phyloP scores from a whole-genome alignment of 2,113 vertebrate species.

The Embiotoca jacksoni region DNA sequence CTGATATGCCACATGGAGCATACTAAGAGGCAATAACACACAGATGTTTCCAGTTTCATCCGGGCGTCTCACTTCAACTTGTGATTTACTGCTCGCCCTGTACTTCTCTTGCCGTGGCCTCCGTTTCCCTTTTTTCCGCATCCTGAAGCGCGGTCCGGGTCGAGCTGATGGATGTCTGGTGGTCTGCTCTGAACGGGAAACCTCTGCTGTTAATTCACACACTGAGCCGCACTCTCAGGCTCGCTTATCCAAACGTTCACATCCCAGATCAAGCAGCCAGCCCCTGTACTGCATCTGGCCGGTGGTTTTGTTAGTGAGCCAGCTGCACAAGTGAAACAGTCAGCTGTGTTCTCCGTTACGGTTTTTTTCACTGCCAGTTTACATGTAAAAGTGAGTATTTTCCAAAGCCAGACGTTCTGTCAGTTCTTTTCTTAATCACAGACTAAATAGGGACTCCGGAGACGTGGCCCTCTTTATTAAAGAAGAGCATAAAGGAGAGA shows the following conservation, averaged over 20 bases:
- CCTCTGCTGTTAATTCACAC: slow-evolving; percentile 58
- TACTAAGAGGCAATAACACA: neutral
- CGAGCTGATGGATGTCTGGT: slow-evolving; percentile 37
- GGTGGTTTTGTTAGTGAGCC: neutral
- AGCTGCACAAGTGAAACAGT: slow-evolving; percentile 3
- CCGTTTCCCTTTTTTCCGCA: neutral
- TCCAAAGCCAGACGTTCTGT: neutral
- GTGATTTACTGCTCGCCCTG: neutral
- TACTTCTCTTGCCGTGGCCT: neutral
- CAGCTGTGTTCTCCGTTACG: slow-evolving; percentile 8
- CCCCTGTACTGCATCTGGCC: slow-evolving; percentile 7
- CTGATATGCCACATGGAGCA: slow-evolving; percentile 1
- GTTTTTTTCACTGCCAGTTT: neutral
- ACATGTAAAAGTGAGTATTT: no score
- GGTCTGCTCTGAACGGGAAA: slow-evolving; percentile 39
- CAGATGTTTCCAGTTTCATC: neutral
- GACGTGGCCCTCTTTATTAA: neutral
- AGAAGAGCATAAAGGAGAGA: no score
- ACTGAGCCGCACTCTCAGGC: slow-evolving; percentile 20
- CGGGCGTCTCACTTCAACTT: neutral
- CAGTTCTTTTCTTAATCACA: neutral
- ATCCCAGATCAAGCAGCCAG: slow-evolving; percentile 28
- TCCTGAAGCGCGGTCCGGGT: slow-evolving; percentile 23
- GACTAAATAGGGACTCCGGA: neutral
- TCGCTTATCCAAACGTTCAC: slow-evolving; percentile 40